These are phyloP conservation scores for Drosophila ambigua DNA, from an alignment of 1,140 invertebrate genomes.

Conservation along the genomic window DNA sequence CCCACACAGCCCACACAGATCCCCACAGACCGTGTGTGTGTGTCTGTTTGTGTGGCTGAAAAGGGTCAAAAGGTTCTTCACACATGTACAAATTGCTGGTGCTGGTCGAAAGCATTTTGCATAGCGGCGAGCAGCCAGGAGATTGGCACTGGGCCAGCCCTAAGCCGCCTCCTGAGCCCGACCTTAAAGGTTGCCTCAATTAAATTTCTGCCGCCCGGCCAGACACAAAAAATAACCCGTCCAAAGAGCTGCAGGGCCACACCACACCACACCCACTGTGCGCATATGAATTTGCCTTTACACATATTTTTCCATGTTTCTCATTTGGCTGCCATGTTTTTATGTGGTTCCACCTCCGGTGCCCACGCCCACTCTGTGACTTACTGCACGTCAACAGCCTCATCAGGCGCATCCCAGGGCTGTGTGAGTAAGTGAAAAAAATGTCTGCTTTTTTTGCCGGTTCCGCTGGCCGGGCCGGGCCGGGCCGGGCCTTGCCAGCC, in stretches of 20 bases:
- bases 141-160: conserved; percentile 34
- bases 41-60: not conserved
- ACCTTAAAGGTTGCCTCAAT: conserved; percentile 77
- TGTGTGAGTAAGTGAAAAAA: conserved; percentile 68
- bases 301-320: conserved; percentile 32
- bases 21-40: not conserved
- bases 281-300: conserved; percentile 35
- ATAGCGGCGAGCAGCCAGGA: conserved; percentile 23
- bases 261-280: conserved; percentile 19
- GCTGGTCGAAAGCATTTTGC: conserved; percentile 61
- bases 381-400: conserved; percentile 68
- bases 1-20: not conserved
- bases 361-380: conserved; percentile 60
- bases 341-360: conserved; percentile 10
- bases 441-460: conserved; percentile 47
- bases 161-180: conserved; percentile 2
- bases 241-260: conserved; percentile 25
- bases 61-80: conserved; percentile 45
- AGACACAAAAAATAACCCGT: conserved; percentile 33
- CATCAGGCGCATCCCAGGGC: conserved; percentile 45
- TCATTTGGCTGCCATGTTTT: conserved; percentile 45
- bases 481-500: too few relatives aligned
- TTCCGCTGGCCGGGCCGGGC: not conserved
- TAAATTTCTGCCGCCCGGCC: conserved; percentile 58
- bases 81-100: conserved; percentile 73